Conservation (phyloP, 2,888 invertebrate species). For the Vanessa cardui region DNA sequence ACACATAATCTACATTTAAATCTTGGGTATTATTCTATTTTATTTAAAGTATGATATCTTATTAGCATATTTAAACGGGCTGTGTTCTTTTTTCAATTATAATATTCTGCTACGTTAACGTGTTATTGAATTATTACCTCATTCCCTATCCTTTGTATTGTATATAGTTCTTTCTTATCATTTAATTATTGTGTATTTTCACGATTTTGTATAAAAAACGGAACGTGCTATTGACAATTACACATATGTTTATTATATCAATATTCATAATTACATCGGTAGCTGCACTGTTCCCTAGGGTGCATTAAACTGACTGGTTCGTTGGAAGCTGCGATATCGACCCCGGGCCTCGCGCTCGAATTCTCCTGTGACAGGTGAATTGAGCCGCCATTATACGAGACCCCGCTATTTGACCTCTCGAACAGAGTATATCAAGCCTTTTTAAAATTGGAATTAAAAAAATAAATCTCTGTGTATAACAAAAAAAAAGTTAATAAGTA, state of each 20-base stretch:
- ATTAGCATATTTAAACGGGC: too few species aligned
- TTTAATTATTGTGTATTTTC: too few species aligned
- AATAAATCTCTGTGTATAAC: not conserved
- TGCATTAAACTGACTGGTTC: constrained; percentile 59
- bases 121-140: too few species aligned
- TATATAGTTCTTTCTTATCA: not conserved
- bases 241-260: constrained; percentile 29
- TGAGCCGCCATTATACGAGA: constrained; percentile 44
- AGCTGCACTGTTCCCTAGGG: constrained; percentile 55
- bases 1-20: too few species aligned
- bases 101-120: too few species aligned
- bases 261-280: constrained; percentile 54
- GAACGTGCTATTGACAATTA: constrained; percentile 13
- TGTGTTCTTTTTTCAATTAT: too few species aligned
- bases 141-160: not conserved
- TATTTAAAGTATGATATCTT: too few species aligned
- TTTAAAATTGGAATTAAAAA: constrained; percentile 2
- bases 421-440: constrained; percentile 3
- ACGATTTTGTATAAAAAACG: not conserved
- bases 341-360: constrained; percentile 42
- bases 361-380: constrained; percentile 58
- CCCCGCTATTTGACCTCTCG: constrained; percentile 40
- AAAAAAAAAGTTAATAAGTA: too few species aligned
- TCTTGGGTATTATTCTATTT: too few species aligned
- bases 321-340: constrained; percentile 56